phyloP scores from a whole-genome alignment of 2,888 invertebrate species.

The Sepioteuthis lessoniana region DNA sequence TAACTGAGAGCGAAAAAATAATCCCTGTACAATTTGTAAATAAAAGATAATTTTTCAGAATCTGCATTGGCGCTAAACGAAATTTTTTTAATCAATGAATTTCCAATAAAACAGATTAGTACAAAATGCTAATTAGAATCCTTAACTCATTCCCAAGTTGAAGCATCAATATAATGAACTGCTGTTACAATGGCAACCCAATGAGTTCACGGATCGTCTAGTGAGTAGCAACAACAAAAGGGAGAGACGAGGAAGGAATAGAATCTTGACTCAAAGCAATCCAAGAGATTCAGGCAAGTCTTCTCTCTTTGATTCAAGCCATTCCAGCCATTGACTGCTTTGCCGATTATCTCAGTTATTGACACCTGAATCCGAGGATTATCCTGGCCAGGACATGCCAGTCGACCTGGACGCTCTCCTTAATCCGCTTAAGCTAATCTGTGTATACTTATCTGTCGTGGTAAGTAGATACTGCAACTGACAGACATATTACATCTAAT shows the following conservation, averaged over 20 bases:
- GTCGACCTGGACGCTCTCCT: conserved; percentile 33
- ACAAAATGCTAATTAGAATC: too few relatives aligned
- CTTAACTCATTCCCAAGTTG: too few relatives aligned
- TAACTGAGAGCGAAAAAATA: too few relatives aligned
- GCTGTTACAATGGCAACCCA: too few relatives aligned
- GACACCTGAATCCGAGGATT: background rate
- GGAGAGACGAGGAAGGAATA: background rate
- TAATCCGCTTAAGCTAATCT: background rate
- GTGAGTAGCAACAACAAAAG: too few relatives aligned
- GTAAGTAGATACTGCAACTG: background rate
- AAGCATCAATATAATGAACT: too few relatives aligned
- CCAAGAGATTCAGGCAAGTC: background rate
- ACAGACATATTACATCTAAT: conserved; percentile 33
- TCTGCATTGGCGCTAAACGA: too few relatives aligned
- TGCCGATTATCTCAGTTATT: background rate
- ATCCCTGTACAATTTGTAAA: too few relatives aligned
- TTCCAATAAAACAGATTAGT: too few relatives aligned
- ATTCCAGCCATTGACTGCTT: background rate
- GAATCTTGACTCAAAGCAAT: background rate
- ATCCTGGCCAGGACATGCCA: conserved; percentile 17
- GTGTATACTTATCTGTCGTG: conserved; percentile 6
- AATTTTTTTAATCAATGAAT: too few relatives aligned
- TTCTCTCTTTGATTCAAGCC: background rate
- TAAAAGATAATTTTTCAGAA: too few relatives aligned
- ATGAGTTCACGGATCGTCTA: too few relatives aligned